Evolutionary conservation across 2,113 vertebrate species (phyloP), one percentile per base, ranked within the genome.

Genomic region (Halcyon senegalensis): DNA sequence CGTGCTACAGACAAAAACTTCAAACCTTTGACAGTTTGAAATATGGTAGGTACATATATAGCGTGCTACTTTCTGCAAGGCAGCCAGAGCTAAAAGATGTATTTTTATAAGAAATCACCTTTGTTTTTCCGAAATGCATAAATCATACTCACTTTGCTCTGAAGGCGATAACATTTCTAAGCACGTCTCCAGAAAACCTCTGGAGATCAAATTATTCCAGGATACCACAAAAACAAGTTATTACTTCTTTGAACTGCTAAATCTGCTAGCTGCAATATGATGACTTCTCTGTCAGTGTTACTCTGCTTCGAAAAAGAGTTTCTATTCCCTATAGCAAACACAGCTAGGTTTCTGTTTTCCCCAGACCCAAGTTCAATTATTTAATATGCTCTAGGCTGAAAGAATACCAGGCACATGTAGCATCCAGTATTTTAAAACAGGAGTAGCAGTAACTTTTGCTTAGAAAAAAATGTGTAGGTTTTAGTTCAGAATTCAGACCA

Each of bases 161-260:
- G 74, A 94, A 62, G 79, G 48, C 43, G 31, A 8, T 82, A 93
- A 53, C 7, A 69, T 96, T 94, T 93, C 58, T 53, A 87, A 93
- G 51, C 63, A 92, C 4, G 14, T 56, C 86, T 58, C 18, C 58
- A 90, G 78, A 93, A 94, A 94, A 82, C 18, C 87, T 95, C 92
- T 14, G 4, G 82, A 95, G 80, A 97, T 79, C 63, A 92, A 94
- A 96, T 96, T 97, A 97, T 84, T 82, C 64, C 73, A 87, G 80
- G 68, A 76, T 75, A 92, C 20, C 56, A 93, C 37, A 93, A 74
- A 89, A 84, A 86, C 66, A 93, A 69, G 7, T 81, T 95, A 69
- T 80, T 90, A 74, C 80, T 95, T 94, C 81, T 94, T 89, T 95
- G 93, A 93, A 82, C 58, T 79, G 44, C 16, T 87, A 81, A 96